phyloP scores from a whole-genome alignment of 53 echinoderm and acorn worm species.

The Luidia sarsii region DNA sequence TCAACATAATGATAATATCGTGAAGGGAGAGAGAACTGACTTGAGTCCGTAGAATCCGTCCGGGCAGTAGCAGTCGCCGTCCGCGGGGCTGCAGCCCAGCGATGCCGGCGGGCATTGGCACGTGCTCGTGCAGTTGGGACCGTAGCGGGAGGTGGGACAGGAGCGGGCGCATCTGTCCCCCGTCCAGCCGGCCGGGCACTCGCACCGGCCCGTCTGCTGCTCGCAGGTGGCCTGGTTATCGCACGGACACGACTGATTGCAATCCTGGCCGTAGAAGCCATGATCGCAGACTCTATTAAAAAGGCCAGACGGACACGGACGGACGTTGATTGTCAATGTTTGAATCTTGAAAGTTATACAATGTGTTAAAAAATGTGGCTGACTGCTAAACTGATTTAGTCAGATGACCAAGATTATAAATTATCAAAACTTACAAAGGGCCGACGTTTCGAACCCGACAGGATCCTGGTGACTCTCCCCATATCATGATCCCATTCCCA shows the following conservation, averaged over 20 bases:
- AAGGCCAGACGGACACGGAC: not conserved
- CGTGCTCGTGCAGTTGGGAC: conserved; percentile 5
- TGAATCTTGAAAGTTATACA: too few relatives aligned
- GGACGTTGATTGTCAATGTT: too few relatives aligned
- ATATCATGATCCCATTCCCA: too few relatives aligned
- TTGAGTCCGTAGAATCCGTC: conserved; percentile 8
- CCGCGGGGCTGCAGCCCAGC: not conserved
- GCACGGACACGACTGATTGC: conserved; percentile 29
- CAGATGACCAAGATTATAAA: too few relatives aligned
- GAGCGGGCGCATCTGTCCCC: conserved; percentile 6
- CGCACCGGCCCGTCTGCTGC: not conserved
- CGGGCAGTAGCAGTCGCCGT: conserved; percentile 14
- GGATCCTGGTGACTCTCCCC: too few relatives aligned
- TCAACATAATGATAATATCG: too few relatives aligned
- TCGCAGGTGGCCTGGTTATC: conserved; percentile 19
- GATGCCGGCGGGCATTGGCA: conserved; percentile 12
- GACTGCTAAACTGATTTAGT: too few relatives aligned
- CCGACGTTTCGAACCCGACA: too few relatives aligned
- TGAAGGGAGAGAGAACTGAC: too few relatives aligned
- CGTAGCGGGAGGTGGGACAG: not conserved
- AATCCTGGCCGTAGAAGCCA: not conserved
- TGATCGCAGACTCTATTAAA: not conserved
- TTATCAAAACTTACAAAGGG: too few relatives aligned
- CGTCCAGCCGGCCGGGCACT: conserved; percentile 35
- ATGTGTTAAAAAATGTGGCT: too few relatives aligned